Evolutionary conservation across 2,888 invertebrate species (phyloP), one percentile per base, ranked within the genome.

Genomic region (Branchellion lobata): DNA sequence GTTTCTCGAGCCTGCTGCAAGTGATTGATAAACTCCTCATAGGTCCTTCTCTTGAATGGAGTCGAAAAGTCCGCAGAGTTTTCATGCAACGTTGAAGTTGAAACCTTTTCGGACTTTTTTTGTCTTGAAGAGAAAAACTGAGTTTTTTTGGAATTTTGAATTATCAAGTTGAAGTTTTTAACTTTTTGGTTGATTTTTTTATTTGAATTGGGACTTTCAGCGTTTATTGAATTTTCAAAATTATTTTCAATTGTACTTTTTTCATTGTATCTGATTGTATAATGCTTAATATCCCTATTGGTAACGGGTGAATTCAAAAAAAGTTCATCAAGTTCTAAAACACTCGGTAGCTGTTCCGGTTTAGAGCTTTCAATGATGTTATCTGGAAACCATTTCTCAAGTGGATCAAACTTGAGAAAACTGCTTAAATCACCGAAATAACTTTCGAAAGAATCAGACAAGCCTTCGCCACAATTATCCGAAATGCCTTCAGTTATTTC

Each of bases 391-490:
- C 80, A 80, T 73, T 78, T 80, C 11, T 80, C 80, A 2, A 78
- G 80, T 18, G 80, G 78, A 40, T 80, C 80, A 71, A 80, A 80
- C 65, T 72, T 78, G 40, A 80, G 29, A 34, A 61, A 76, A 3
- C 73, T 36, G n/a, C 72, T 61, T 3, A 80, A 53, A 24, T 80
- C 34, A 40, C 53, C n/a, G 51, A 80, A 77, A 33, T 78, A 78
- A 71, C 78, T 71, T 18, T 78, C 78, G 57, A 80, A 73, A 11
- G 80, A 80, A 33, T 73, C 78, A 36, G 57, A 69, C 36, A 77
- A 77, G 34, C 40, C 21, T 27, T 75, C 61, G 14, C 14, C 14
- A 8, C 5, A 8, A 5, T 40, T 14, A 8, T 40, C 40, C 5
- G 40, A 40, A 40, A 14, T 8, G 40, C 14, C 14, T 40, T 40